Percentiles rank a stretch among this genome's conserved stretches.
Evolutionary conservation across 2,888 invertebrate genomes (phyloP).

Genomic region (Artemia sp.): DNA sequence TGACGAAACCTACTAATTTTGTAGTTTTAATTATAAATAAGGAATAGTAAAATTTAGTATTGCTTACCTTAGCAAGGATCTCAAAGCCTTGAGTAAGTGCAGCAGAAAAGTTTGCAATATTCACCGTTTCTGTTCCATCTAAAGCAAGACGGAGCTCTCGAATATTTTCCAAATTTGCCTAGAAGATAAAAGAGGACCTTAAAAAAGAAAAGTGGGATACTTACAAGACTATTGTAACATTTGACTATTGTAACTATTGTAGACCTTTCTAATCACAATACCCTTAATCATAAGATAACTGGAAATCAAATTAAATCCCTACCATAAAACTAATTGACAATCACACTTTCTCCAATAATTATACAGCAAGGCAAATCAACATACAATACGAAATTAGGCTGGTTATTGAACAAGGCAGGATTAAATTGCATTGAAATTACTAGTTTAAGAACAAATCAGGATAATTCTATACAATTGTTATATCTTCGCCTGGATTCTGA

Average conservation of each 20-base stretch:
- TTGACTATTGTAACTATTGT: no score
- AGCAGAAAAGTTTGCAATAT: slow-evolving; percentile 62
- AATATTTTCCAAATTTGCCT: slow-evolving; percentile 72
- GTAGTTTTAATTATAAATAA: no score
- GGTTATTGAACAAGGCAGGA: no score
- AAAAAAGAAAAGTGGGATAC: not conserved
- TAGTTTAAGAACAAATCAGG: no score
- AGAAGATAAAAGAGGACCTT: slow-evolving; percentile 29
- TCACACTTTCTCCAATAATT: not conserved
- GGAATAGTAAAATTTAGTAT: not conserved
- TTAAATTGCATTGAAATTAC: no score
- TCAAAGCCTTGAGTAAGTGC: slow-evolving; percentile 71
- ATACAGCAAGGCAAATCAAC: not conserved
- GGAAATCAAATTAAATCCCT: no score
- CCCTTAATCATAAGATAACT: not conserved
- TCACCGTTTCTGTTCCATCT: slow-evolving; percentile 47
- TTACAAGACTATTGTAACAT: no score
- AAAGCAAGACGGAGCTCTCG: slow-evolving; percentile 56
- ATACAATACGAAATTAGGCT: not conserved
- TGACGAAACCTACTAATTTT: no score
- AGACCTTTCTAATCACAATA: not conserved
- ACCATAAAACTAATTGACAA: not conserved
- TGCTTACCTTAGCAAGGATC: slow-evolving; percentile 48
- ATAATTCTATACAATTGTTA: no score
- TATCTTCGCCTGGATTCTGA: no score